These are phyloP conservation scores for Drosophila nikananu DNA, from an alignment of 1,140 invertebrate species.

Conservation along the genomic window DNA sequence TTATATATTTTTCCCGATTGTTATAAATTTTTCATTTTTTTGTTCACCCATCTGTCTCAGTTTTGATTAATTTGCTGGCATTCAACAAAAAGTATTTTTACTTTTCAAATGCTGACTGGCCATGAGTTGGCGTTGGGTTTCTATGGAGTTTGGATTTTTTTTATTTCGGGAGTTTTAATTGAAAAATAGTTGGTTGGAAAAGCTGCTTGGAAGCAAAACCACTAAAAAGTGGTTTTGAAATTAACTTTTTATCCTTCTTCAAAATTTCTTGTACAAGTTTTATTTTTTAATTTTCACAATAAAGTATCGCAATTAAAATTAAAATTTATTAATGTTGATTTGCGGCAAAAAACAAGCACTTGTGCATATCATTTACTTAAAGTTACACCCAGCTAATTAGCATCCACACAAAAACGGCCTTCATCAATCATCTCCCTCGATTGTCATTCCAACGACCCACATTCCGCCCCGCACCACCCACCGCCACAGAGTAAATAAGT, in stretches of 20 bases:
- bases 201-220: background rate
- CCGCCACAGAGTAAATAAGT: slow-evolving; percentile 20
- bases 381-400: slow-evolving; percentile 38
- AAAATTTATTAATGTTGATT: background rate
- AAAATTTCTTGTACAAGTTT: no score
- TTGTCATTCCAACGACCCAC: slow-evolving; percentile 40
- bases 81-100: slow-evolving; percentile 39
- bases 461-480: slow-evolving; percentile 40
- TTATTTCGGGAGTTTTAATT: slow-evolving; percentile 20
- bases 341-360: slow-evolving; percentile 12
- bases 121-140: slow-evolving; percentile 44
- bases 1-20: slow-evolving; percentile 28
- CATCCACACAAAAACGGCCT: slow-evolving; percentile 17
- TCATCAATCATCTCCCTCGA: slow-evolving; percentile 38
- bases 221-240: no score
- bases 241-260: no score
- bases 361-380: slow-evolving; percentile 11
- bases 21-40: slow-evolving; percentile 13
- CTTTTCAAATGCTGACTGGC: slow-evolving; percentile 36
- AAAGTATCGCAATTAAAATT: background rate
- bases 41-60: slow-evolving; percentile 15
- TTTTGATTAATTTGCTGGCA: slow-evolving; percentile 47
- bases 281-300: no score
- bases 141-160: background rate
- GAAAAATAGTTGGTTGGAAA: slow-evolving; percentile 25